These are phyloP conservation scores for Psophia crepitans DNA, from an alignment of 2,113 vertebrate genomes.

Conservation along the genomic window DNA sequence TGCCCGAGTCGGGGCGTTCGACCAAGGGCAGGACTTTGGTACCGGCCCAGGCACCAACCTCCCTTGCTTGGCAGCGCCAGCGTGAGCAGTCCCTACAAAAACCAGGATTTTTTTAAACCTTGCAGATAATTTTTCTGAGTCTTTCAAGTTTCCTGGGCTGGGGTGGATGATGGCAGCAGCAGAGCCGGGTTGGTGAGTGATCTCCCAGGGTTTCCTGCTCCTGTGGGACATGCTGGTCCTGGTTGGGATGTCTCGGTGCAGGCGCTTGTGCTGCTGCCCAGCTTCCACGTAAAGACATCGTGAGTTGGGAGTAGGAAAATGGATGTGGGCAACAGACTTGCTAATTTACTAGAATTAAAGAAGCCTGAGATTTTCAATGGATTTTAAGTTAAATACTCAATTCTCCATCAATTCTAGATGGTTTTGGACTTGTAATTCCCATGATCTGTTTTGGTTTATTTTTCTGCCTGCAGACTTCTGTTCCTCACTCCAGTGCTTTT, in stretches of 20 bases:
- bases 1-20: neutral
- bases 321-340: neutral
- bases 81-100: neutral
- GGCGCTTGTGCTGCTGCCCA: neutral
- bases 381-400: neutral
- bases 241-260: fast-evolving
- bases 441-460: neutral
- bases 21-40: neutral
- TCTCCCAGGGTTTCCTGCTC: neutral
- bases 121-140: neutral
- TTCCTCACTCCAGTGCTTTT: neutral
- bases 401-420: neutral
- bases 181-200: neutral
- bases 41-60: too few species aligned
- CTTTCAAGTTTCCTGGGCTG: neutral
- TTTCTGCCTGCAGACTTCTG: neutral
- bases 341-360: neutral
- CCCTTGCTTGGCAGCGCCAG: neutral
- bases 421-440: neutral
- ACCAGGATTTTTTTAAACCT: neutral
- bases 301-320: neutral
- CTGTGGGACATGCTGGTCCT: fast-evolving
- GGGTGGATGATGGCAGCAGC: neutral
- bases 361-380: neutral
- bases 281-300: neutral